Percentiles rank a stretch among this genome's conserved stretches.
phyloP scores from a whole-genome alignment of 2,113 vertebrate species.

The Actenoides hombroni region DNA sequence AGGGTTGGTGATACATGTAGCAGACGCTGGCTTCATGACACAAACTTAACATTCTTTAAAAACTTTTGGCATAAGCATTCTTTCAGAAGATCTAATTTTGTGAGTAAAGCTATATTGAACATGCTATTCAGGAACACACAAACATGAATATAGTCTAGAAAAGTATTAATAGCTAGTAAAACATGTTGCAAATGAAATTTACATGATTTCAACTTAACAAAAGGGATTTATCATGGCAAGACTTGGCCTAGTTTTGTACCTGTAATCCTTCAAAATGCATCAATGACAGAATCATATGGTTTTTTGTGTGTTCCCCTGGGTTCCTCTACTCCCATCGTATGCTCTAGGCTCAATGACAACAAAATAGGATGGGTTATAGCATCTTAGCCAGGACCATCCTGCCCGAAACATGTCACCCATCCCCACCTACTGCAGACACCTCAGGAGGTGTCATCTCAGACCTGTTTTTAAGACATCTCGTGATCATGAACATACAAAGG shows the following conservation, averaged over 20 bases:
- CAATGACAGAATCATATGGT: too few species aligned
- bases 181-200: neutral
- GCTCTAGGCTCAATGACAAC: neutral
- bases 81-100: neutral
- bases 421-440: neutral
- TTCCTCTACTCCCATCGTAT: neutral
- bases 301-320: rapidly evolving
- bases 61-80: neutral
- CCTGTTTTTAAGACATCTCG: neutral
- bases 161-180: neutral
- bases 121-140: neutral
- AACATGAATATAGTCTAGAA: neutral
- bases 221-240: neutral
- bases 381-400: rapidly evolving
- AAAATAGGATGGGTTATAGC: rapidly evolving
- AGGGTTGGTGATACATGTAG: neutral
- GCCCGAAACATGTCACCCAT: neutral
- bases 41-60: neutral
- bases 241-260: neutral
- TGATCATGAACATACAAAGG: rapidly evolving
- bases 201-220: rapidly evolving
- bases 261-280: neutral
- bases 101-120: neutral
- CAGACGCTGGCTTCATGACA: neutral
- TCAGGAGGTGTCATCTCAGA: neutral